These are phyloP conservation scores for Zaprionus kolodkinae DNA, from an alignment of 1,140 invertebrate species.

Conservation along the genomic window DNA sequence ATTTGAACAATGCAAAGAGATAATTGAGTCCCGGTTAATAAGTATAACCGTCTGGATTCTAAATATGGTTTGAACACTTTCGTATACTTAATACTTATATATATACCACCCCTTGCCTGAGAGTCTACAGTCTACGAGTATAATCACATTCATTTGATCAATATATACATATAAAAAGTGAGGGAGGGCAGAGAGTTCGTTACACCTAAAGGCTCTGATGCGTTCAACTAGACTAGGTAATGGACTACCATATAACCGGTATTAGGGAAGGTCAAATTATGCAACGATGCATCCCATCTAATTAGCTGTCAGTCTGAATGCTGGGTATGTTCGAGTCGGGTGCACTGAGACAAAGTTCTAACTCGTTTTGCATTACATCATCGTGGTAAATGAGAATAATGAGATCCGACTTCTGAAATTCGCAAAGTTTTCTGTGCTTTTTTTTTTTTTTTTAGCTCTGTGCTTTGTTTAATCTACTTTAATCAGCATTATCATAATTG, in stretches of 20 bases:
- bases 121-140: not conserved
- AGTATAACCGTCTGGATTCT: not conserved
- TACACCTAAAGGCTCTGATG: not conserved
- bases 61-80: not conserved
- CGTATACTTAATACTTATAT: not conserved
- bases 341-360: not conserved
- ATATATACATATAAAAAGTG: not conserved
- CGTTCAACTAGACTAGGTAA: not conserved
- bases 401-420: not conserved
- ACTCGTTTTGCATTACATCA: slow-evolving; percentile 11
- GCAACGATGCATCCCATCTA: not conserved
- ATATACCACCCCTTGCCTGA: not conserved
- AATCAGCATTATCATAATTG: slow-evolving; percentile 2
- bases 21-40: slow-evolving; percentile 1
- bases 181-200: not conserved
- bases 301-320: not conserved
- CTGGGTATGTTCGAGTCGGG: not conserved
- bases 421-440: not conserved
- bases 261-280: not conserved
- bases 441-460: not conserved
- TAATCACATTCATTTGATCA: not conserved
- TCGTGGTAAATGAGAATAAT: slow-evolving; percentile 7
- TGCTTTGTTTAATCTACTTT: slow-evolving; percentile 6
- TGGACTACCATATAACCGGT: not conserved
- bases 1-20: not conserved